These are phyloP conservation scores for Caenorhabditis becei DNA, from an alignment of 2,888 invertebrate genomes.

Conservation along the genomic window DNA sequence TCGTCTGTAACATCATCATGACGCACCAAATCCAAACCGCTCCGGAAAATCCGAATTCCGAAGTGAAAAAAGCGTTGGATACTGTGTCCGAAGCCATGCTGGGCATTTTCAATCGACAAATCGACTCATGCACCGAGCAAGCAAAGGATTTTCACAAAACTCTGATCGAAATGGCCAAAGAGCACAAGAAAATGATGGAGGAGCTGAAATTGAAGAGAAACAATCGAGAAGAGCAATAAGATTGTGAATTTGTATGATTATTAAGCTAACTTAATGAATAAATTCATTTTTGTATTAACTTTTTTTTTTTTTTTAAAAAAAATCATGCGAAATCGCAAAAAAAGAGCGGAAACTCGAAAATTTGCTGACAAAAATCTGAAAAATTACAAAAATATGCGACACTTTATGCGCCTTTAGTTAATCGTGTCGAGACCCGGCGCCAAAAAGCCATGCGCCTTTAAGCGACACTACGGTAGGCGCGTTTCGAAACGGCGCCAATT, in stretches of 20 bases:
- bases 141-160: background rate
- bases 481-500: background rate
- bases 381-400: constrained; percentile 35
- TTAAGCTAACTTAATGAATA: background rate
- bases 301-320: background rate
- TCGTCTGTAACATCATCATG: too few relatives aligned
- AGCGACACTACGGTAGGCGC: constrained; percentile 17
- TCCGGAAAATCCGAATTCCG: background rate
- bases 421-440: constrained; percentile 16
- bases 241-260: background rate
- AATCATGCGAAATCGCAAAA: background rate
- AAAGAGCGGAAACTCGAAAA: constrained; percentile 16
- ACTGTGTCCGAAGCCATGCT: background rate
- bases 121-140: background rate
- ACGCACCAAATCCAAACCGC: background rate
- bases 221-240: too few relatives aligned
- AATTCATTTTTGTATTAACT: background rate
- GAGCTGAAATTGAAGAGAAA: background rate
- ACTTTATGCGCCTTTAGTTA: constrained; percentile 31
- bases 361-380: background rate
- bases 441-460: constrained; percentile 12
- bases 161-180: constrained; percentile 2
- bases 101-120: constrained; percentile 5
- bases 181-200: constrained; percentile 6
- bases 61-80: background rate